Evolutionary conservation across 2,797 vertebrate species (phyloP).

Genomic region (Cephalopachus bancanus): DNA sequence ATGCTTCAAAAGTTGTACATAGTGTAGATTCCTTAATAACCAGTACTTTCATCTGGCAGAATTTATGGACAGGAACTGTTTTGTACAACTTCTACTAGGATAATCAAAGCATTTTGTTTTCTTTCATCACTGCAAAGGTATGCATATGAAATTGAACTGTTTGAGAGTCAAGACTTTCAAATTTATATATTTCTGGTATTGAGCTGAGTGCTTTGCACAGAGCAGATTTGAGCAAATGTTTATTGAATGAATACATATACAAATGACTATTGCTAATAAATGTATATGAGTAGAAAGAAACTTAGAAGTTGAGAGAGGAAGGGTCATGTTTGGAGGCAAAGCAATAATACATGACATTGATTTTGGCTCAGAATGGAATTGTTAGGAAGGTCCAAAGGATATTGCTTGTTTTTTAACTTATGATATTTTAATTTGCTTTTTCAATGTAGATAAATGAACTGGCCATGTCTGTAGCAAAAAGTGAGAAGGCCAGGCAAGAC

Average conservation of each 20-base stretch:
- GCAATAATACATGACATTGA: not conserved
- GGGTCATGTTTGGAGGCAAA: not conserved
- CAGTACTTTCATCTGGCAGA: not conserved
- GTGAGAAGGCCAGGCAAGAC: not conserved
- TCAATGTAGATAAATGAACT: not conserved
- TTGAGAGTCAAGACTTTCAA: constrained; percentile 41
- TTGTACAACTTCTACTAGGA: not conserved
- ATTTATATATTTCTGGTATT: not conserved
- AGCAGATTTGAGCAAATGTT: constrained; percentile 7
- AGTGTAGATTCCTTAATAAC: constrained; percentile 1
- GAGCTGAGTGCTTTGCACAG: not conserved
- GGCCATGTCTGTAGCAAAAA: not conserved
- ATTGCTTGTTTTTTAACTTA: not conserved
- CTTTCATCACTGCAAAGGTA: constrained; percentile 8
- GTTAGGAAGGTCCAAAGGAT: not conserved
- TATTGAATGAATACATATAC: not conserved
- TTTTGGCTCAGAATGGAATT: not conserved
- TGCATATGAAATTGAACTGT: not conserved
- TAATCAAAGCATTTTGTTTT: constrained; percentile 59
- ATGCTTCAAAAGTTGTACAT: constrained; percentile 34
- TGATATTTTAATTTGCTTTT: constrained; percentile 37
- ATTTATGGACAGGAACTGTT: constrained; percentile 66
- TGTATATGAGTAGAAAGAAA: not conserved
- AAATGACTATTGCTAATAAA: not conserved
- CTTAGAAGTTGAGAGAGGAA: not conserved